Conservation (phyloP, 2,888 invertebrate genomes). For the Hipparchia semele region DNA sequence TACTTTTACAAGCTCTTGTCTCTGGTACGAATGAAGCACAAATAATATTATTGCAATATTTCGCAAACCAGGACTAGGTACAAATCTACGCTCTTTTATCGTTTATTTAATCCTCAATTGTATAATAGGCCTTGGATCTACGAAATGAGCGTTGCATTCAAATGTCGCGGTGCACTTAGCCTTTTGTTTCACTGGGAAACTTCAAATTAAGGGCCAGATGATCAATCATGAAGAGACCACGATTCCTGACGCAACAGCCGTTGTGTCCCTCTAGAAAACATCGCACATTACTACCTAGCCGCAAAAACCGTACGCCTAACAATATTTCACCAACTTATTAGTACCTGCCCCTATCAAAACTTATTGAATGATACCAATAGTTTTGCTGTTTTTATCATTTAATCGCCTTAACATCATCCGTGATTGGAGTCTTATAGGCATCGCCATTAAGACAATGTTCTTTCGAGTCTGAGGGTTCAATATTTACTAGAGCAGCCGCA, state of each 20-base stretch:
- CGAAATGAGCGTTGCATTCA: constrained; percentile 27
- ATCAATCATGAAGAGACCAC: constrained; percentile 48
- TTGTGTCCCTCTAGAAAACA: constrained; percentile 43
- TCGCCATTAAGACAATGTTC: too few relatives aligned
- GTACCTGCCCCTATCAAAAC: neutral
- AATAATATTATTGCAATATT: neutral
- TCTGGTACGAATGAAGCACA: too few relatives aligned
- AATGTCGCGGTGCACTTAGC: constrained; percentile 37
- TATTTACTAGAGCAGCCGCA: too few relatives aligned
- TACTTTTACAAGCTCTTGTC: too few relatives aligned
- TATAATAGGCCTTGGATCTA: constrained; percentile 7
- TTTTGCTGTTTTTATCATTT: neutral
- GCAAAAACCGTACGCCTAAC: neutral
- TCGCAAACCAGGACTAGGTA: neutral
- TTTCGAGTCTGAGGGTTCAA: too few relatives aligned
- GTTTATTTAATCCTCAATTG: neutral
- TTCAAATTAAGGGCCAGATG: constrained; percentile 45
- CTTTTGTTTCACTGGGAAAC: constrained; percentile 38
- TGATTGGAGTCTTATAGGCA: too few relatives aligned
- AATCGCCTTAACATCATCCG: too few relatives aligned
- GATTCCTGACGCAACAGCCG: constrained; percentile 47
- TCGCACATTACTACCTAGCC: neutral
- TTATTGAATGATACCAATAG: neutral
- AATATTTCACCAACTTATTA: neutral
- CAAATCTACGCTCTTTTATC: neutral